phyloP scores from a whole-genome alignment of 2,888 invertebrate genomes.

The Drosophila fungiperda region DNA sequence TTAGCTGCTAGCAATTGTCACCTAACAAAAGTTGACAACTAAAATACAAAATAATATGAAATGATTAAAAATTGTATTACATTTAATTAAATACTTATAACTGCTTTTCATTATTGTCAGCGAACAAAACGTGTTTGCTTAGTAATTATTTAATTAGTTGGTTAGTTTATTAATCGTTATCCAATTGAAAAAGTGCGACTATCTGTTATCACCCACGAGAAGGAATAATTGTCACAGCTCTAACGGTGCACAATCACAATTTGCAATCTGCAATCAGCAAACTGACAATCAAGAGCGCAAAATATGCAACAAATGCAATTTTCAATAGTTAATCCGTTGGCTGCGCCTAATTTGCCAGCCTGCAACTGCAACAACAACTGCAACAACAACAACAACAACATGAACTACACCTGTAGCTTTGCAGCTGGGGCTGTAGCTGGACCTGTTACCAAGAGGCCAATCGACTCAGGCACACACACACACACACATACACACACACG shows the following conservation, averaged over 20 bases:
- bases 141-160: slow-evolving; percentile 1
- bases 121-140: not conserved
- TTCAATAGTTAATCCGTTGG: slow-evolving; percentile 52
- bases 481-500: slow-evolving; percentile 16
- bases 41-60: not conserved
- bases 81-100: not conserved
- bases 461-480: slow-evolving; percentile 46
- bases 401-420: slow-evolving; percentile 49
- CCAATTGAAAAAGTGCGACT: not conserved
- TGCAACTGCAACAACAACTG: slow-evolving; percentile 12
- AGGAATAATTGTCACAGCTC: not conserved
- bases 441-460: slow-evolving; percentile 67
- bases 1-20: not conserved
- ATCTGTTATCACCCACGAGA: slow-evolving; percentile 26
- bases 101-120: not conserved
- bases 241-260: slow-evolving; percentile 39
- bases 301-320: slow-evolving; percentile 58
- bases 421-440: slow-evolving; percentile 38
- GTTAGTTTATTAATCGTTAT: not conserved
- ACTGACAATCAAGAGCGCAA: slow-evolving; percentile 54
- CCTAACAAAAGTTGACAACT: not conserved
- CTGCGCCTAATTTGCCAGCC: slow-evolving; percentile 59
- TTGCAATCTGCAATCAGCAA: slow-evolving; percentile 46
- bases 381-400: slow-evolving; percentile 27
- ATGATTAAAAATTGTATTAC: not conserved